Base-by-base conservation (phyloP, 2,797 vertebrate genomes). In the Anomalospiza imberbis region DNA sequence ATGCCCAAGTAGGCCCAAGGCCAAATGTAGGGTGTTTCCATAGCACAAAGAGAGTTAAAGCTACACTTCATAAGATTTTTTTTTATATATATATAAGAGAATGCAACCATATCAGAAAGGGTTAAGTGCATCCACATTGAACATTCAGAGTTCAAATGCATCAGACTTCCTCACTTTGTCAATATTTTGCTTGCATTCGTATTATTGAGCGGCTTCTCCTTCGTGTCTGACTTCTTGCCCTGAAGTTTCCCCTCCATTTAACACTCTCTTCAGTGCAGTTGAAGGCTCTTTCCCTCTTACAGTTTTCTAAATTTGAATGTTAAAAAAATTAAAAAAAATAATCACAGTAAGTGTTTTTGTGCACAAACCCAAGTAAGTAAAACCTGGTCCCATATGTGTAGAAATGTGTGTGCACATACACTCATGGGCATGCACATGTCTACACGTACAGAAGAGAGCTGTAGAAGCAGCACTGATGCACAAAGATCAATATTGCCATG, bases 201-300 rank as follows among this genome's bases (percentile, higher is more conserved):
- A 44, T 58, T 66, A 81, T 4, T 84, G 89, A 96, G 62, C 53
- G 79, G 71, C 84, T 95, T 94, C 77, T 93, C 48, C 63, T 82
- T 65, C 18, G 7, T 90, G 28, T 88, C 71, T 55, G 63, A 67
- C 63, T 93, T 89, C 57, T 68, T 0, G 0, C 88, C 77, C 77
- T 85, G 45, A 45, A 61, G 80, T 89, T 95, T 91, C 83, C 65
- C 57, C 76, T 91, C 36, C 67, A 79, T 95, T 94, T 89, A 94
- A 89, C 67, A 45, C 28, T 91, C 34, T 26, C 28, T 93, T 91
- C 53, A 36, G 61, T 71, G 63, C 63, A 82, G 86, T 24, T 84
- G 74, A 76, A 86, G 57, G 57, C 32, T 73, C 6, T 34, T 76
- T 62, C 10, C 68, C 68, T 75, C 55, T 73, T 81, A 22, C 2